Conservation (phyloP, 2,888 invertebrate genomes). For the Bursaphelenchus okinawaensis region DNA sequence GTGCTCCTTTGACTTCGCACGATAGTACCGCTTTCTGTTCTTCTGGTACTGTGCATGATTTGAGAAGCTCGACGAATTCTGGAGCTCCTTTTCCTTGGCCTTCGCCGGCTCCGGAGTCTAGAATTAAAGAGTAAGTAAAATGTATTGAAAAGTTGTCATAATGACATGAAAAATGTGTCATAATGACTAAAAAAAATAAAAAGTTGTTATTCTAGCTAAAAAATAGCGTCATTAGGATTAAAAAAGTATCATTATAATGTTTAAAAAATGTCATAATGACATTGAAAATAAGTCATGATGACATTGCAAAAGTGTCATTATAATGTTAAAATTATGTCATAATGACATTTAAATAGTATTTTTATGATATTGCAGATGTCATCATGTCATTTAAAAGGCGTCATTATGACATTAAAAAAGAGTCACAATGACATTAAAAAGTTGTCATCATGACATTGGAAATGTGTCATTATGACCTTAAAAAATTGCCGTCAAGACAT, state of each 20-base stretch:
- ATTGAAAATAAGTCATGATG: neutral
- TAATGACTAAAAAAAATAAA: no score
- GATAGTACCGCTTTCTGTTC: conserved; percentile 32
- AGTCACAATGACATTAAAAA: neutral
- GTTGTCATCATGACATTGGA: no score
- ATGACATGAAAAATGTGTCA: neutral
- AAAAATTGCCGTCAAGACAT: no score
- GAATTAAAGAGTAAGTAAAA: neutral
- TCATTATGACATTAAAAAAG: no score
- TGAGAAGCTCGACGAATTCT: conserved; percentile 55
- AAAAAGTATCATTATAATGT: no score
- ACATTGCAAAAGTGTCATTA: neutral
- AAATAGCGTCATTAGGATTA: no score
- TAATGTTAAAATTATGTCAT: neutral
- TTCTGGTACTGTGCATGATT: conserved; percentile 43
- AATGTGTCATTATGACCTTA: no score
- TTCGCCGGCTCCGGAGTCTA: conserved; percentile 12
- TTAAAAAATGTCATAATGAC: no score
- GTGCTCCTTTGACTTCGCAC: conserved; percentile 38
- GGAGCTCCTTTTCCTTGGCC: conserved; percentile 36
- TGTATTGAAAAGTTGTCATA: neutral
- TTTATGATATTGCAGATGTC: no score
- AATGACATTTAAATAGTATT: no score
- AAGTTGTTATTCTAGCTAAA: no score
- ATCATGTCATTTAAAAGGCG: no score